Base-by-base conservation (phyloP, 1,140 invertebrate species). In the Mizuhopecten yessoensis region DNA sequence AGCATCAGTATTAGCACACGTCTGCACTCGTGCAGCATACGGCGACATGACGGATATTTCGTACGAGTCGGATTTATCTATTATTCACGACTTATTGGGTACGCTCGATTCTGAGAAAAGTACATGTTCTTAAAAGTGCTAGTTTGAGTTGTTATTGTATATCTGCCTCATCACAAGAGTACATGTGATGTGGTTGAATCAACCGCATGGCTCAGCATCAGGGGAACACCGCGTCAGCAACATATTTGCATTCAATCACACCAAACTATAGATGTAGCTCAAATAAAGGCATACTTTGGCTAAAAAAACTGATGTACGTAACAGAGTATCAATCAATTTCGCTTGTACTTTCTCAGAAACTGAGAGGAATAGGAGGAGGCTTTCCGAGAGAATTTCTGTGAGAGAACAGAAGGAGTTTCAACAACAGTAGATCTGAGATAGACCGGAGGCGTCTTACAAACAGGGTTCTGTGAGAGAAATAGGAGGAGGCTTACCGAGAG, bases 131-230 rank as follows among this genome's bases (percentile, higher is more conserved):
- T 75, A 75, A n/a, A 75, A 75, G 57, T 75, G 57, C 57, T 75
- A 75, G 23, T 75, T 75, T 75, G n/a, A 75, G n/a, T n/a, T n/a
- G 15, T 75, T 75, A 17, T 75, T 75, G 57, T 75, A 75, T 29
- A 75, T 75, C 57, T 75, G 57, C 57, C 57, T n/a, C 57, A 29
- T 75, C 57, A 75, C 57, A 75, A 75, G 11, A 75, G 57, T 75
- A 75, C 57, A 29, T 29, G 57, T 75, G 57, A 75, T 75, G 57
- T 75, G 57, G 17, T 29, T 75, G 23, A n/a, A 75, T 17, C 57
- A 5, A 75, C 5, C 57, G 57, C 23, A 29, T 29, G 57, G 17
- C 57, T 75, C 23, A 75, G 23, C 57, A 75, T 75, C 57, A 75
- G 57, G 57, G 57, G n/a, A 75, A 29, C 57, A 9, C 9, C 29